Base-by-base conservation (phyloP, 2,888 invertebrate species). In the Terebella lapidaria region DNA sequence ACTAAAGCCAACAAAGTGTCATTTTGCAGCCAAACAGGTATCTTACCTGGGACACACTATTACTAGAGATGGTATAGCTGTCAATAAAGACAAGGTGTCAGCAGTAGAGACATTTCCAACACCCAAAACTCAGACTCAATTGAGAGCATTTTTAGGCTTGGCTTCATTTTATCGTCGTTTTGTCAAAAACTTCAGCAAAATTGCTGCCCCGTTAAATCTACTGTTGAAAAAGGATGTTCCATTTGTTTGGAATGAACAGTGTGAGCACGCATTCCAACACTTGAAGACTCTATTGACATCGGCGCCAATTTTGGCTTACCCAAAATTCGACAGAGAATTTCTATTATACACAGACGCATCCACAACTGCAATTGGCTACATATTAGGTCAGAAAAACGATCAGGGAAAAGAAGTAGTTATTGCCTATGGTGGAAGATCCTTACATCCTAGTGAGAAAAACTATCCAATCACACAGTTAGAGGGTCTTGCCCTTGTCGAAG, bases 401-500 rank as follows among this genome's bases (percentile, higher is more conserved):
- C 18, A 60, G 26, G 61, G 61, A 2, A 28, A 53, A 26, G 65
- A 66, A 56, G 54, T 30, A 49, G 63, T 63, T 1, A 64, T 68
- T 46, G 35, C 57, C 27, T 70, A 67, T 57, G 68, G 63, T 29
- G 67, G 66, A 5, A 55, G 62, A 58, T 49, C 62, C 5, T 46
- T 68, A 18, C 35, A 30, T n/a, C 46, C 28, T 30, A 46, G 56
- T 25, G 64, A 68, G 58, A 59, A 53, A 29, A 60, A 54, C n/a
- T 68, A 55, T 42, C 27, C 57, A 18, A 61, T 63, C 4, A 61
- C 54, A 35, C 64, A 68, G 29, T 25, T 56, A 47, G 68, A 68
- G 61, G 59, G 64, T 28, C 42, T 68, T 24, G 67, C 67, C 3
- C 30, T 67, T 5, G 62, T 67, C 10, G 68, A 65, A 58, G 67